Percentiles rank a stretch among this genome's conserved stretches.
phyloP scores from a whole-genome alignment of 92 coral and sea anemone genomes.

The Porites rus region DNA sequence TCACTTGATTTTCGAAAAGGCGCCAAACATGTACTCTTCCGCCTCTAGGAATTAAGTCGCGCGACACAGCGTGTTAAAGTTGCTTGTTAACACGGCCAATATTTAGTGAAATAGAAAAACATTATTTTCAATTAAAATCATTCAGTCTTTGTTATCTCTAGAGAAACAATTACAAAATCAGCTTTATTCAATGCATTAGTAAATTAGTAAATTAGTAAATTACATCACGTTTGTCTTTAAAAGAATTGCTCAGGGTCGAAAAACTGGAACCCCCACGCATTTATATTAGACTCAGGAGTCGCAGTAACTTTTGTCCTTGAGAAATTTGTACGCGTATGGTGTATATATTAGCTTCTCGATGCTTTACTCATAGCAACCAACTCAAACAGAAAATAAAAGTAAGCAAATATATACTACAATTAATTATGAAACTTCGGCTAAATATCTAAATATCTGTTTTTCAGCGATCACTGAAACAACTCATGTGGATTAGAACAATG shows the following conservation, averaged over 20 bases:
- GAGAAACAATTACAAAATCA: background rate
- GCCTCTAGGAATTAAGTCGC: background rate
- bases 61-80: background rate
- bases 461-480: constrained; percentile 1
- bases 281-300: background rate
- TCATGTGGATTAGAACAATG: background rate
- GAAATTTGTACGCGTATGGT: background rate
- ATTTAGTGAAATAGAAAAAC: background rate
- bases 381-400: background rate
- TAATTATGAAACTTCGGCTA: background rate
- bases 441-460: constrained; percentile 10
- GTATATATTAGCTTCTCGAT: background rate
- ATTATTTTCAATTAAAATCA: background rate
- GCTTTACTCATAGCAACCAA: background rate
- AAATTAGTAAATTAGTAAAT: too few species aligned
- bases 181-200: background rate
- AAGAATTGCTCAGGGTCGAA: background rate
- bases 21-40: background rate
- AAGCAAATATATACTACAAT: constrained; percentile 16
- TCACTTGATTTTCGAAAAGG: background rate
- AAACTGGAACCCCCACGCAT: background rate
- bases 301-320: background rate
- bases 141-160: background rate
- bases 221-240: too few species aligned
- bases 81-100: background rate